A percentile compares a stretch with the other conserved stretches of the same genome.
phyloP scores from a whole-genome alignment of 2,888 invertebrate genomes.

The Calliscelio sp. region DNA sequence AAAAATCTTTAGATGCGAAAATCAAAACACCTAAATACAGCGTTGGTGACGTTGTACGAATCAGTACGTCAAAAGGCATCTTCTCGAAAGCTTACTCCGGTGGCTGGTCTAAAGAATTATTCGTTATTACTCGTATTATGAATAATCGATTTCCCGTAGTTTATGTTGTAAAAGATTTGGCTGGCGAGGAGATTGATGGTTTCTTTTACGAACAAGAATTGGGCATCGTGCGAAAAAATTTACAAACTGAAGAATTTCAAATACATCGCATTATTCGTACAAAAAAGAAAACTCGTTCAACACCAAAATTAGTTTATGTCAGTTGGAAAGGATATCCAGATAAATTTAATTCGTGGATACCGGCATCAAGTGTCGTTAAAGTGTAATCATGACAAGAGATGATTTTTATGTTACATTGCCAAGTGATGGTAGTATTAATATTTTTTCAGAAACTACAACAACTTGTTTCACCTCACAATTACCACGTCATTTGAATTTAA shows the following conservation, averaged over 20 bases:
- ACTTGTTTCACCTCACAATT: conserved; percentile 63
- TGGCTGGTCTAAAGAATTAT: conserved; percentile 16
- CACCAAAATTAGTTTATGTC: neutral
- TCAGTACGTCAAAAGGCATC: conserved; percentile 7
- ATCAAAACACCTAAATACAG: conserved; percentile 7
- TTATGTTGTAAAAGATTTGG: conserved; percentile 7
- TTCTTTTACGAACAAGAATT: conserved; percentile 8
- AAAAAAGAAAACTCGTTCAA: neutral
- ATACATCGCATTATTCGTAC: conserved; percentile 13
- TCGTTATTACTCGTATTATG: neutral
- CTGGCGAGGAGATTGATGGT: neutral
- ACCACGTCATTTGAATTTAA: conserved; percentile 48
- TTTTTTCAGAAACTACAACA: conserved; percentile 56
- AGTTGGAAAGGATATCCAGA: conserved; percentile 20
- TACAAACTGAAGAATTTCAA: conserved; percentile 20
- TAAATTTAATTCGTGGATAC: conserved; percentile 16
- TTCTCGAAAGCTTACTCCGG: conserved; percentile 19
- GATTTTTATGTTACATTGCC: conserved; percentile 6
- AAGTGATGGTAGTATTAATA: neutral
- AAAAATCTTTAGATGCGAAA: neutral
- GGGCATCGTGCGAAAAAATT: conserved; percentile 19
- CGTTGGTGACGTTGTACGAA: conserved; percentile 10
- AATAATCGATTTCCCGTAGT: neutral
- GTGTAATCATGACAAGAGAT: conserved; percentile 1
- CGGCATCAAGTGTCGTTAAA: neutral